These are phyloP conservation scores for Asarcornis scutulata DNA, from an alignment of 2,113 vertebrate species.

Conservation along the genomic window DNA sequence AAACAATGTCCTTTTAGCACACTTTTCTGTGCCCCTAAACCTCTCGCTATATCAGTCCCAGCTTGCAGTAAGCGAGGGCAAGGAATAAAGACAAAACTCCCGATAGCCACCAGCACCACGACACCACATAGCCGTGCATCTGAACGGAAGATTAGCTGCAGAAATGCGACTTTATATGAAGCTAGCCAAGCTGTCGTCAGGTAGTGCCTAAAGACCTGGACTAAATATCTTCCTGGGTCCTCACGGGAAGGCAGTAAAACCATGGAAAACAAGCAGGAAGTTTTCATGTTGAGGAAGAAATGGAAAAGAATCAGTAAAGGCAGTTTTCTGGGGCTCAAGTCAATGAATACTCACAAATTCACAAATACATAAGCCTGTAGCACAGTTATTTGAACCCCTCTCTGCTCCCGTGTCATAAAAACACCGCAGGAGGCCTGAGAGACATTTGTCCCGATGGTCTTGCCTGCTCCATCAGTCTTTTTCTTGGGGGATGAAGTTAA, in stretches of 20 bases:
- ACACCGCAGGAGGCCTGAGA: background rate
- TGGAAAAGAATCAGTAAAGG: background rate
- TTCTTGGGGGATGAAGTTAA: background rate
- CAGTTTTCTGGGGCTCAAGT: background rate
- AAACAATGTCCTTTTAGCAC: background rate
- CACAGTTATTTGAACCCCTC: background rate
- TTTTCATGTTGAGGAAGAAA: background rate
- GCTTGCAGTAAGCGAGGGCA: background rate
- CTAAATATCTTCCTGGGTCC: background rate
- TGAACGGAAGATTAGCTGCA: conserved; percentile 18
- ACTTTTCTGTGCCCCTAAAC: background rate
- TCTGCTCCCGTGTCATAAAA: background rate
- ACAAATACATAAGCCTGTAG: background rate
- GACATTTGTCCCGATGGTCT: background rate
- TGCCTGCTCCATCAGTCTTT: background rate
- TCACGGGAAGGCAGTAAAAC: background rate
- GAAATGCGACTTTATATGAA: conserved; percentile 10
- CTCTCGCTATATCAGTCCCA: background rate
- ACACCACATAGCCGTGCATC: background rate
- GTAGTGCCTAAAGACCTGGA: background rate
- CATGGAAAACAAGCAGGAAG: background rate
- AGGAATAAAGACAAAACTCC: conserved; percentile 4
- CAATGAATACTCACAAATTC: background rate
- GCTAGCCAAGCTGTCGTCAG: background rate
- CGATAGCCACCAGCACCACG: background rate